A percentile compares a stretch with the other conserved stretches of the same genome.
Evolutionary conservation across 2,888 invertebrate species (phyloP).

Genomic region (Ptilodon capucinus): DNA sequence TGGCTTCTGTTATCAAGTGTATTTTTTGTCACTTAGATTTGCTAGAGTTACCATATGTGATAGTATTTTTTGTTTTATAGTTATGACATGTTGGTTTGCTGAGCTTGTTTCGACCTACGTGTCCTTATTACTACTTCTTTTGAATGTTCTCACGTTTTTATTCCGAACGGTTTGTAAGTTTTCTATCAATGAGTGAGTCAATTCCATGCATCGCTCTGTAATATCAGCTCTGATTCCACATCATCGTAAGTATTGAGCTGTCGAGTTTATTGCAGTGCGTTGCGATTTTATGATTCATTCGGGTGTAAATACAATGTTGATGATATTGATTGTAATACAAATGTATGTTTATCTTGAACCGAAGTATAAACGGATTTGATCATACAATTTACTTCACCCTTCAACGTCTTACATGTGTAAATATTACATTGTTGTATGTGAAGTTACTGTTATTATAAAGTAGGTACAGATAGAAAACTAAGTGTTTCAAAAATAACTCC

Average conservation of each 20-base stretch:
- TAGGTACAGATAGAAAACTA: too few species aligned
- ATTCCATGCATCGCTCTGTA: conserved; percentile 14
- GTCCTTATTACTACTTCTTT: too few species aligned
- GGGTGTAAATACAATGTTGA: conserved; percentile 10
- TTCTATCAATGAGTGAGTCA: conserved; percentile 50
- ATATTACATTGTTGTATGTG: too few species aligned
- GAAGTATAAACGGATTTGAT: neutral
- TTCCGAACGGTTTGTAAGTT: conserved; percentile 10
- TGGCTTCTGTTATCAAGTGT: neutral
- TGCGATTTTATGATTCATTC: conserved; percentile 35
- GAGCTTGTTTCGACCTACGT: neutral
- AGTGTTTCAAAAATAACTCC: too few species aligned
- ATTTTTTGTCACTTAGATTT: neutral
- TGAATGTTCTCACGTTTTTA: conserved; percentile 4
- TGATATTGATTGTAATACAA: conserved; percentile 10
- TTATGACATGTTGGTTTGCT: neutral
- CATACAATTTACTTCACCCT: too few species aligned
- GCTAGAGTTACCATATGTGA: neutral
- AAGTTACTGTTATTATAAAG: too few species aligned
- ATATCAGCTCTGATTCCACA: conserved; percentile 28
- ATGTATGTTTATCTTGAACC: neutral
- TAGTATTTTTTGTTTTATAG: neutral
- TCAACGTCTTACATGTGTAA: too few species aligned
- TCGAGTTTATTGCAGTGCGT: conserved; percentile 9
- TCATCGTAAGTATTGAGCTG: conserved; percentile 7